Conservation (phyloP, 2,888 invertebrate genomes). For the Holacanthella duospinosa region DNA sequence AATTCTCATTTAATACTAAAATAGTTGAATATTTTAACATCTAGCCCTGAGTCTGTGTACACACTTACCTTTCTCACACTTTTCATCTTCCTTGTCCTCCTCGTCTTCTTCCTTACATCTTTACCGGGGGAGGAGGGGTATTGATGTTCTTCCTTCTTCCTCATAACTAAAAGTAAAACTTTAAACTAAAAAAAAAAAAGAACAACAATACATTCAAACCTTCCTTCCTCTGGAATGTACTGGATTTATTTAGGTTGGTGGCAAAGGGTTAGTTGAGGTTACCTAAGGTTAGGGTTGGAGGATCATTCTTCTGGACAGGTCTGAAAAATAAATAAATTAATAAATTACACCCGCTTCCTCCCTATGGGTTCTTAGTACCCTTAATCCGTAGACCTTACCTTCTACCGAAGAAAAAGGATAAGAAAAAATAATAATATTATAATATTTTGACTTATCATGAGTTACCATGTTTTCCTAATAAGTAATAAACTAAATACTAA, state of each 20-base stretch:
- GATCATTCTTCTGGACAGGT: background rate
- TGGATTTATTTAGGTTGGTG: background rate
- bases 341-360: background rate
- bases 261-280: background rate
- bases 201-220: no score
- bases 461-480: no score
- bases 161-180: no score
- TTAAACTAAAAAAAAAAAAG: no score
- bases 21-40: background rate
- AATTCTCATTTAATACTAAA: background rate
- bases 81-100: background rate
- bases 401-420: background rate
- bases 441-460: background rate
- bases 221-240: background rate
- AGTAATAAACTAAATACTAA: no score
- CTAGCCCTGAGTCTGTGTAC: background rate
- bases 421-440: background rate
- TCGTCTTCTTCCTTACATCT: background rate
- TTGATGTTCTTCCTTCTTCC: no score
- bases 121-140: no score
- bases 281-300: background rate
- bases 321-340: background rate
- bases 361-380: no score
- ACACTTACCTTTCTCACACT: constrained; percentile 6
- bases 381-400: no score